Conservation (phyloP, 2,888 invertebrate genomes). For the Eilema caniola region DNA sequence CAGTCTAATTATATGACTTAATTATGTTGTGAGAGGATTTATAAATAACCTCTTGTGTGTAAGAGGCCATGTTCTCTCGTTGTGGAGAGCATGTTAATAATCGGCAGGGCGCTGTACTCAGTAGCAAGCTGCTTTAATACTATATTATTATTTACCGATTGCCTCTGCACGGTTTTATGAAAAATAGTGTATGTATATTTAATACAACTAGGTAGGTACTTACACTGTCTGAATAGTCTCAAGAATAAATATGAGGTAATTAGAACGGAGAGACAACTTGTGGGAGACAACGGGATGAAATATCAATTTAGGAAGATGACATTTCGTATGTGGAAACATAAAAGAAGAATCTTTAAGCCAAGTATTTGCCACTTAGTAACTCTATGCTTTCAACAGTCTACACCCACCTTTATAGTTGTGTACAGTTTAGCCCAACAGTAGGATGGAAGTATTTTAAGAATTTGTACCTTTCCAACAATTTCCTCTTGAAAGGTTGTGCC, state of each 20-base stretch:
- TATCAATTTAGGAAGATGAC: not conserved
- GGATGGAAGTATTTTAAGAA: constrained; percentile 4
- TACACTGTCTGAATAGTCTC: not conserved
- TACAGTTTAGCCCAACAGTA: not conserved
- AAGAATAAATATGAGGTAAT: not conserved
- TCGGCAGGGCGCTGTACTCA: not conserved
- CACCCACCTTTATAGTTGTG: not conserved
- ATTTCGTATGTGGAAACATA: not conserved
- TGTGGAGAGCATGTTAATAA: constrained; percentile 3
- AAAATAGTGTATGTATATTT: constrained; percentile 6
- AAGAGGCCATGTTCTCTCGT: constrained; percentile 8
- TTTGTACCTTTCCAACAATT: constrained; percentile 18
- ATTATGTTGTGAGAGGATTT: constrained; percentile 11
- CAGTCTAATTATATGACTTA: constrained; percentile 10
- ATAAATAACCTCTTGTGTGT: not conserved
- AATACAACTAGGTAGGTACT: not conserved
- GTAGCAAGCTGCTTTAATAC: not conserved
- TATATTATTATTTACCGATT: constrained; percentile 9
- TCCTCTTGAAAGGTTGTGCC: constrained; percentile 7
- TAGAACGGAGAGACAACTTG: not conserved
- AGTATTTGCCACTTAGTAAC: not conserved
- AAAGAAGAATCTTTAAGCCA: not conserved
- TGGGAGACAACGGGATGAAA: not conserved
- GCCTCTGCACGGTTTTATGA: not conserved
- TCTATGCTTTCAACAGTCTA: not conserved